Conservation (phyloP, 2,888 invertebrate species). For the Abscondita cerata region DNA sequence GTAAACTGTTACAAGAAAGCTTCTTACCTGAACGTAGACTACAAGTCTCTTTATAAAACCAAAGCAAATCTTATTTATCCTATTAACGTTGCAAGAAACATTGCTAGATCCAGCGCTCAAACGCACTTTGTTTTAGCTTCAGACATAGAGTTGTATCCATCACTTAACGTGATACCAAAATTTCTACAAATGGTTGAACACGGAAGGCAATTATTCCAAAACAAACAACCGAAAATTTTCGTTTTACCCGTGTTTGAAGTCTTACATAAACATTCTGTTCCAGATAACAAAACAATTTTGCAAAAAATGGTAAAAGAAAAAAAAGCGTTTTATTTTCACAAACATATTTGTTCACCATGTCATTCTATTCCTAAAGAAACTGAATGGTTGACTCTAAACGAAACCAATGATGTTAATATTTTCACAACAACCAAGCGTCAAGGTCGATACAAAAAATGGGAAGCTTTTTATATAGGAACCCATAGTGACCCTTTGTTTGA, state of each 20-base stretch:
- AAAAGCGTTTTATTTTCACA: constrained; percentile 62
- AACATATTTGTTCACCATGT: constrained; percentile 61
- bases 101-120: constrained; percentile 47
- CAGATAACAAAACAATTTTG: constrained; percentile 71
- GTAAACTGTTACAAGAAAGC: constrained; percentile 32
- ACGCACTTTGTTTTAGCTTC: constrained; percentile 51
- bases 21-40: constrained; percentile 26
- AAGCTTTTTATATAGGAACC: constrained; percentile 63
- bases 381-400: constrained; percentile 53
- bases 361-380: constrained; percentile 58
- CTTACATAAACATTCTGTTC: constrained; percentile 63
- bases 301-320: constrained; percentile 48
- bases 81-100: constrained; percentile 50
- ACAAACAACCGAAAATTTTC: constrained; percentile 31
- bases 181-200: constrained; percentile 43
- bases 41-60: constrained; percentile 43
- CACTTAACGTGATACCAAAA: constrained; percentile 43
- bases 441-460: constrained; percentile 58
- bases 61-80: constrained; percentile 42
- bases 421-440: constrained; percentile 57
- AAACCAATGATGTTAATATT: constrained; percentile 49
- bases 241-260: constrained; percentile 50
- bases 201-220: constrained; percentile 34
- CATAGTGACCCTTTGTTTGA: constrained; percentile 61
- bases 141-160: constrained; percentile 52